phyloP scores from a whole-genome alignment of 2,797 vertebrate species.

The Miichthys miiuy region DNA sequence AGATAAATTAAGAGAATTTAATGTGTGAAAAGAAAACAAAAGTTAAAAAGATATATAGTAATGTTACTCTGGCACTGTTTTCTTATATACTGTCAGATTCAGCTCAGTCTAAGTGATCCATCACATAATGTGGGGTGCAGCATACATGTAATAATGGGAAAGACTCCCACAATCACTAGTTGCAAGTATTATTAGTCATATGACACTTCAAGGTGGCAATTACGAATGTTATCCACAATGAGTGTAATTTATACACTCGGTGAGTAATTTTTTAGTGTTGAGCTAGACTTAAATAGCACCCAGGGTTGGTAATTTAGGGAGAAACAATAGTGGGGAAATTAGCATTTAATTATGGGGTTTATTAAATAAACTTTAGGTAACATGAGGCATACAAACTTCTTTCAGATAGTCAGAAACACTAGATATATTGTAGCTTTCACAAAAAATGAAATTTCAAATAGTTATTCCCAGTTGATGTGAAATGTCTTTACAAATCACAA shows the following conservation, averaged over 20 bases:
- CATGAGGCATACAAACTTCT: not conserved
- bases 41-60: not conserved
- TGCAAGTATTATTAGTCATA: not conserved
- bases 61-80: not conserved
- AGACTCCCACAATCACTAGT: not conserved
- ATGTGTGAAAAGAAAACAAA: not conserved
- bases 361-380: not conserved
- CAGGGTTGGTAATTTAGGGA: not conserved
- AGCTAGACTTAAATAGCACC: not conserved
- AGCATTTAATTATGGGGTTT: constrained; percentile 1
- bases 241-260: constrained; percentile 1
- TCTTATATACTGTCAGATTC: not conserved
- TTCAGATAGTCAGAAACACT: not conserved
- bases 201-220: not conserved
- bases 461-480: not conserved
- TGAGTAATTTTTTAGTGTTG: not conserved
- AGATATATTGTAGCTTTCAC: not conserved
- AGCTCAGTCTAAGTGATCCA: not conserved
- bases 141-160: not conserved
- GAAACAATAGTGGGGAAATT: not conserved
- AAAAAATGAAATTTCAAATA: not conserved
- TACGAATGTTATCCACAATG: not conserved
- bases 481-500: not conserved
- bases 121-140: not conserved
- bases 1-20: not conserved